Evolutionary conservation across 1,140 invertebrate species (phyloP), one percentile per base, ranked within the genome.

Genomic region (Lutraria rhynchaena): DNA sequence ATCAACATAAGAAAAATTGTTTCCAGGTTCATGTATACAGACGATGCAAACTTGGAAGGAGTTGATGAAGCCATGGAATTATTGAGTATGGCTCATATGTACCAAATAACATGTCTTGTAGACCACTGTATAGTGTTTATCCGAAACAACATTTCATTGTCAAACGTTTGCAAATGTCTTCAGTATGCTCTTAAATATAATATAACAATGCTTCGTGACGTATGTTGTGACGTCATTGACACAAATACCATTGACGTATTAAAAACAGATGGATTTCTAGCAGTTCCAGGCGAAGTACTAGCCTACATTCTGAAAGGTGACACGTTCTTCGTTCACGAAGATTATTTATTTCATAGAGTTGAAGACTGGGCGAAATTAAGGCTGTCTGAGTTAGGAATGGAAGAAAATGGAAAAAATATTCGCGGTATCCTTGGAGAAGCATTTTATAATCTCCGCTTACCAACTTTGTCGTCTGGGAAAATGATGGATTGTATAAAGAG

Each of bases 301-400:
- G 4, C 24, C n/a, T 63, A 37, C 31, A 63, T 63, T 2, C n/a
- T 63, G 15, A 44, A 37, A n/a, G 60, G 60, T 3, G 60, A 63
- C 41, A 63, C 60, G 31, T 63, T 63, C n/a, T 44, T 35, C 31
- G 60, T 31, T n/a, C 9, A n/a, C 7, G 60, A 63, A 37, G 17
- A 35, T 11, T 1, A 17, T 2, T 35, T 63, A 11, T 63, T 63
- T 3, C 22, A 22, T 17, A 19, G 13, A 22, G 31, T n/a, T 11
- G 31, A 37, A 37, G 24, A 63, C 9, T 63, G 60, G 60, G 3
- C 60, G 7, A 63, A 37, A 37, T 29, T 7, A n/a, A 24, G 4
- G 24, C 7, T 27, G 3, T 3, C 3, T 7, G 24, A 27, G n/a
- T 17, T 3, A 13, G 55, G 24, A 27, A 5, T 27, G 17, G 55